phyloP scores from a whole-genome alignment of 2,797 vertebrate species.

The Toxotes lorentzi region DNA sequence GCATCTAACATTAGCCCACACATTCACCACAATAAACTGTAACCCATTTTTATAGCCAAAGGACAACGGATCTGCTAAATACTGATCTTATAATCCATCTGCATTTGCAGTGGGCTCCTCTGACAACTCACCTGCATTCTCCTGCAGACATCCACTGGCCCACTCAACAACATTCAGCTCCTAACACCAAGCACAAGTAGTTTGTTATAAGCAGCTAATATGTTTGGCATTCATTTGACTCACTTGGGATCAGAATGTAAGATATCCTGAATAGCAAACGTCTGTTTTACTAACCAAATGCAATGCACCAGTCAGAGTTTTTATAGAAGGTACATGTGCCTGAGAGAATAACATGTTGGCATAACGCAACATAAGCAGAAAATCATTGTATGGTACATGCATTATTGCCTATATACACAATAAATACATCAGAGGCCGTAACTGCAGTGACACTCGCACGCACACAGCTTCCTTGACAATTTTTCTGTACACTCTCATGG shows the following conservation, averaged over 20 bases:
- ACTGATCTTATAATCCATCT: not conserved
- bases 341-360: not conserved
- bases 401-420: not conserved
- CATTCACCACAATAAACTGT: not conserved
- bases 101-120: not conserved
- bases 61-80: not conserved
- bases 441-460: constrained; percentile 14
- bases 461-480: constrained; percentile 4
- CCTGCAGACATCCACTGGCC: not conserved
- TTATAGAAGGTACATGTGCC: not conserved
- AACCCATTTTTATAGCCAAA: not conserved
- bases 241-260: not conserved
- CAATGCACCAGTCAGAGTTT: not conserved
- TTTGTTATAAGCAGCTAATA: not conserved
- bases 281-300: not conserved
- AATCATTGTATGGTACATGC: not conserved
- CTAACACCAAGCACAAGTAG: not conserved
- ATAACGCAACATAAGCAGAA: not conserved
- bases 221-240: not conserved
- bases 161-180: not conserved
- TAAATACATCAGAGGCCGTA: constrained; percentile 1
- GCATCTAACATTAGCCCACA: not conserved
- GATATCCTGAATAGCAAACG: not conserved
- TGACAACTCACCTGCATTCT: not conserved
- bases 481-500: constrained; percentile 7